These are phyloP conservation scores for Vulpes ferrilata DNA, from an alignment of 2,113 vertebrate species.

Conservation along the genomic window DNA sequence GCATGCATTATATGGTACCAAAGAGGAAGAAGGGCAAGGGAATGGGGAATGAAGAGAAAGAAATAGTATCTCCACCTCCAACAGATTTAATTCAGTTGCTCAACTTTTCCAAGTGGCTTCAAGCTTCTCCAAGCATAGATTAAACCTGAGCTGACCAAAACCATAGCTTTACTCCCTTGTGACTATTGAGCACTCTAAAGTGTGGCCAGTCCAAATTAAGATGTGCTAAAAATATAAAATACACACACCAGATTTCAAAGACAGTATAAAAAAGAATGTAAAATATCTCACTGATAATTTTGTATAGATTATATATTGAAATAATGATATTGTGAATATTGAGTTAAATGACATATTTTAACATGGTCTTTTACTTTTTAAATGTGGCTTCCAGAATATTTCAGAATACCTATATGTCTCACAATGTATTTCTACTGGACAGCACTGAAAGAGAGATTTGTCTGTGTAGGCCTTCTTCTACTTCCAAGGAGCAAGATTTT, in stretches of 20 bases:
- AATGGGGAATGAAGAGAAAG: background rate
- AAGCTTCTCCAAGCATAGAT: background rate
- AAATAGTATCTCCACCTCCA: background rate
- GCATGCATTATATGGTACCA: background rate
- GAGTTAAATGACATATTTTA: conserved; percentile 41
- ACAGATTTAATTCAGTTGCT: background rate
- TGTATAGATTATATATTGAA: conserved; percentile 32
- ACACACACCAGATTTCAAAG: conserved; percentile 49
- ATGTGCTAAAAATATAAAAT: conserved; percentile 41
- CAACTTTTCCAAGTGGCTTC: background rate
- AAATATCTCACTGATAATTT: conserved; percentile 48
- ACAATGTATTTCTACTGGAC: background rate
- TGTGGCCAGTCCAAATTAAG: conserved; percentile 32
- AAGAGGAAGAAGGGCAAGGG: background rate
- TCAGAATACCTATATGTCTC: background rate
- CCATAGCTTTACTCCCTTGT: background rate
- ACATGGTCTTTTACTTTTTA: background rate
- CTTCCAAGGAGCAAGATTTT: conserved; percentile 13
- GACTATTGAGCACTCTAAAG: background rate
- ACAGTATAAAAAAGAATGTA: background rate
- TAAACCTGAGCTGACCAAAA: background rate
- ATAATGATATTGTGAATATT: conserved; percentile 33
- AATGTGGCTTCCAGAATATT: conserved; percentile 46
- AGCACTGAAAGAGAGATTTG: background rate
- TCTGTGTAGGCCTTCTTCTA: background rate